Evolutionary conservation across 2,113 vertebrate species (phyloP), one percentile per base, ranked within the genome.

Genomic region (Daphoenositta chrysoptera): DNA sequence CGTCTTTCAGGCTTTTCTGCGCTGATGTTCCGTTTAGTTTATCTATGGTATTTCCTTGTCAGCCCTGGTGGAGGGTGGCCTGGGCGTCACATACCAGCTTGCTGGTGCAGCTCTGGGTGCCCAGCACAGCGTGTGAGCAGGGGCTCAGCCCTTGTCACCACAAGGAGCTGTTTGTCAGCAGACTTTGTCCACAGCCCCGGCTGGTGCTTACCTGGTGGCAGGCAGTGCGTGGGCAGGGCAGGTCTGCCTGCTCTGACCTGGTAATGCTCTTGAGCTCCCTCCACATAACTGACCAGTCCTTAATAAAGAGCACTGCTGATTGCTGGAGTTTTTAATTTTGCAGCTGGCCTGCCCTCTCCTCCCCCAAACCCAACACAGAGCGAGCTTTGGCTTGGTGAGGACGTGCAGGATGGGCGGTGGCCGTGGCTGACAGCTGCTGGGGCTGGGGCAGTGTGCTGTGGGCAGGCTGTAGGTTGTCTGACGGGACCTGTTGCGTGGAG

Each of bases 1-100:
- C 56, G 96, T 94, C 96, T 96, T 89, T 93, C 96, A 92, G 80
- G 86, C 71, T 95, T 66, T 71, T 70, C 79, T 30, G 60, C 64
- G 45, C 76, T 75, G 54, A 70, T 83, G 20, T 13, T 76, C 40
- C 1, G 4, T 42, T 89, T 81, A 60, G 4, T 42, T 89, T 81
- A 60, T 60, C 69, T 75, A 12, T 33, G 84, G 10, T 53, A 31
- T 71, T 93, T 94, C 70, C 80, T 87, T 44, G 65, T 75, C 44
- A 82, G 37, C 60, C 35, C 9, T 35, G 65, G 53, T 0, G 0
- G 90, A 58, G 51, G 30, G 60, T 51, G 66, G n/a, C 40, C 47
- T 33, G 58, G 50, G 28, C 64, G n/a, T 7, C 35, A 60, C 39
- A 27, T 21, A 50, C 44, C 56, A 31, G 2, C 7, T 17, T 31